Evolutionary conservation across 2,888 invertebrate species (phyloP).

Genomic region (Orthonychiurus folsomi): DNA sequence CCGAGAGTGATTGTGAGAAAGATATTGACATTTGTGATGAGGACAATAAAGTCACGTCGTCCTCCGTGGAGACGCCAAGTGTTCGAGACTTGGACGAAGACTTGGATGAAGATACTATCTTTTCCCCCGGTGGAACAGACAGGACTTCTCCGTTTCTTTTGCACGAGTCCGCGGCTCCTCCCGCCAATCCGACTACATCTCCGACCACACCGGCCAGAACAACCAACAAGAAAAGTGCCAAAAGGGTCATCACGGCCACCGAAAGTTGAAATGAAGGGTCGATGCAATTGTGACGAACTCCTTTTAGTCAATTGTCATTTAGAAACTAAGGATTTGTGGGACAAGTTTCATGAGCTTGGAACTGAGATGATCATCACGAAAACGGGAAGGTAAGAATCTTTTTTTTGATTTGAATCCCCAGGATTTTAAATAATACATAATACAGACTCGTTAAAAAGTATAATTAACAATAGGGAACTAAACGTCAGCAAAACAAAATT

Average conservation of each 20-base stretch:
- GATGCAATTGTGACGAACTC: slow-evolving; percentile 60
- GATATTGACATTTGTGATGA: slow-evolving; percentile 41
- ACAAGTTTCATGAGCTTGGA: slow-evolving; percentile 66
- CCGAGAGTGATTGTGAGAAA: slow-evolving; percentile 40
- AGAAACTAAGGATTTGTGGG: slow-evolving; percentile 74
- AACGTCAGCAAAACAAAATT: too few relatives aligned
- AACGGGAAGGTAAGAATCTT: slow-evolving; percentile 59
- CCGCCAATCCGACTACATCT: slow-evolving; percentile 10
- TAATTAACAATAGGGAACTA: too few relatives aligned
- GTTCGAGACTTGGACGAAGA: slow-evolving; percentile 36
- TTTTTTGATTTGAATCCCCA: slow-evolving; percentile 5
- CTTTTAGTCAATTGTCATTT: slow-evolving; percentile 60
- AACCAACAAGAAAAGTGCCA: slow-evolving; percentile 21
- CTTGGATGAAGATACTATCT: slow-evolving; percentile 30
- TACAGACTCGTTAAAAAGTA: too few relatives aligned
- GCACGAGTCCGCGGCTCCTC: background rate
- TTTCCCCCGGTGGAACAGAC: background rate
- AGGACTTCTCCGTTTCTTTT: background rate
- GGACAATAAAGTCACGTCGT: slow-evolving; percentile 37
- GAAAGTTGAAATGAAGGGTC: slow-evolving; percentile 45
- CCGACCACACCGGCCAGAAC: slow-evolving; percentile 17
- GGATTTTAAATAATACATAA: too few relatives aligned
- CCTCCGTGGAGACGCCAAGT: slow-evolving; percentile 39
- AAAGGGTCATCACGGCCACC: slow-evolving; percentile 14
- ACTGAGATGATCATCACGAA: slow-evolving; percentile 82